Percentiles rank a stretch among this genome's conserved stretches.
These are phyloP conservation scores for Norana najaformis DNA, from an alignment of 2,888 invertebrate genomes.

Conservation along the genomic window DNA sequence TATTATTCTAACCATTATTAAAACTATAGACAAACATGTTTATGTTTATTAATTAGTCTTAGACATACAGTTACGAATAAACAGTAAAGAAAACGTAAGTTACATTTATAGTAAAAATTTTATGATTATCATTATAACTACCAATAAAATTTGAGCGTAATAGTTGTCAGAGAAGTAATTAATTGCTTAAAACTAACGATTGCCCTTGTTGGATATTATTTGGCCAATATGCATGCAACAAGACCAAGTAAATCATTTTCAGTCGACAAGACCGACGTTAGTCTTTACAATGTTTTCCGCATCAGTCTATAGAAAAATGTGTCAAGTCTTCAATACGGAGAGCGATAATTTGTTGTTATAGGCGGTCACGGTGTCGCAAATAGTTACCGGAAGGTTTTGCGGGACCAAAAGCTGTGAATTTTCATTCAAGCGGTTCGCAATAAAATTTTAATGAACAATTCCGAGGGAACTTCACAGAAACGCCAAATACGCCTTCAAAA, in stretches of 20 bases:
- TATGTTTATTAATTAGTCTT: too few relatives aligned
- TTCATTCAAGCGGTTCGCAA: not conserved
- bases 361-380: not conserved
- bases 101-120: too few relatives aligned
- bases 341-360: not conserved
- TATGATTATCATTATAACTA: not conserved
- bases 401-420: not conserved
- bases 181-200: not conserved
- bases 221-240: not conserved
- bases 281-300: not conserved
- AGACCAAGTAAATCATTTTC: too few relatives aligned
- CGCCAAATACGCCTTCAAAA: not conserved
- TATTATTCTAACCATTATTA: too few relatives aligned
- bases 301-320: not conserved
- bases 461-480: not conserved
- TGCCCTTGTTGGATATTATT: not conserved
- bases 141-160: not conserved
- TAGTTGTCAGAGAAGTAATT: not conserved
- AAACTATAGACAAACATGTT: too few relatives aligned
- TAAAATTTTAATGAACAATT: slow-evolving; percentile 1
- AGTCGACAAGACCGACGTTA: not conserved
- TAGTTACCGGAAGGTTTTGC: not conserved
- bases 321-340: not conserved
- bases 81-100: too few relatives aligned
- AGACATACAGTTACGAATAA: too few relatives aligned